These are phyloP conservation scores for Falco naumanni DNA, from an alignment of 2,797 vertebrate species.

Conservation along the genomic window DNA sequence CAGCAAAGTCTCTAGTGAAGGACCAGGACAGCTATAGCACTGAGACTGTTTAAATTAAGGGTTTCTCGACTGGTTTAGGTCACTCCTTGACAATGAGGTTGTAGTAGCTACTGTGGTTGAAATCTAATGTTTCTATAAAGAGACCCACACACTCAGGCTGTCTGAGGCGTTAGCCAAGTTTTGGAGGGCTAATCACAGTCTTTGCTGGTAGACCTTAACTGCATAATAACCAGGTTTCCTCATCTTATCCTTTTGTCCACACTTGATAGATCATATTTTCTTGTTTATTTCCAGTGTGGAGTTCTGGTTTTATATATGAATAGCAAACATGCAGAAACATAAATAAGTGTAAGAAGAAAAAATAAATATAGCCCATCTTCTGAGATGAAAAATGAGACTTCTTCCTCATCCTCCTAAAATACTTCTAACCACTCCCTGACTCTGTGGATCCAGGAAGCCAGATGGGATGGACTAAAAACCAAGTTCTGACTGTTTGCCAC, in stretches of 20 bases:
- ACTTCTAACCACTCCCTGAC: neutral
- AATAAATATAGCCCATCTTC: neutral
- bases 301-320: neutral
- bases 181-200: neutral
- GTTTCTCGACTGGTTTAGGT: neutral
- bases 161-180: neutral
- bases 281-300: neutral
- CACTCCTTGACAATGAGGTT: neutral
- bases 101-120: neutral
- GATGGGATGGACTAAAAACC: neutral
- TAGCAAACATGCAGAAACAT: neutral
- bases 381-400: neutral
- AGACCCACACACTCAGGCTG: neutral
- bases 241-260: neutral
- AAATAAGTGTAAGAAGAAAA: neutral
- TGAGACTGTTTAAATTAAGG: neutral
- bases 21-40: neutral
- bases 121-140: neutral
- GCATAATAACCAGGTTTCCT: neutral
- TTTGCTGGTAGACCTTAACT: neutral
- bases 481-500: neutral
- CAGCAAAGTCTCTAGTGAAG: neutral
- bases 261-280: neutral
- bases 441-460: slow-evolving; percentile 17
- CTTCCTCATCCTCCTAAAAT: neutral